Evolutionary conservation across 2,888 invertebrate species (phyloP).

Genomic region (Leptarthrus brevirostris): DNA sequence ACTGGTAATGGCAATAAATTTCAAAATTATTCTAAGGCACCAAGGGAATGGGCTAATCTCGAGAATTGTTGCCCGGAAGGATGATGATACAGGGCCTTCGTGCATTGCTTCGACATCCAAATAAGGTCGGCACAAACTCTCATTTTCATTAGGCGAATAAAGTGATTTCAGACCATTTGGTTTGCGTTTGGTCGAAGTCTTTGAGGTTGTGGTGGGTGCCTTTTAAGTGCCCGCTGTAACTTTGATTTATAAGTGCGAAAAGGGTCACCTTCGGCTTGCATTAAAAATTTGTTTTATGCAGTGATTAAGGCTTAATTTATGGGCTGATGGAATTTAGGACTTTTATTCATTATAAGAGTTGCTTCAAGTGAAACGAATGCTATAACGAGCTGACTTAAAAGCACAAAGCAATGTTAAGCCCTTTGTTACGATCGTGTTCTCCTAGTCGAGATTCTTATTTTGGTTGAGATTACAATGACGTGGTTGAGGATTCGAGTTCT

Average conservation of each 20-base stretch:
- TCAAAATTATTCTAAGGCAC: conserved; percentile 42
- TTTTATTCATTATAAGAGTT: background rate
- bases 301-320: conserved; percentile 29
- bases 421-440: too few species aligned
- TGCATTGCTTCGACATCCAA: background rate
- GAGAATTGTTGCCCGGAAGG: conserved; percentile 17
- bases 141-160: conserved; percentile 31
- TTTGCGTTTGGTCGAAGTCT: background rate
- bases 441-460: too few species aligned
- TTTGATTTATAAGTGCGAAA: background rate
- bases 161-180: too few species aligned
- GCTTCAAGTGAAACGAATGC: background rate
- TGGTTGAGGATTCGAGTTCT: too few species aligned
- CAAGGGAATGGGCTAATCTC: conserved; percentile 35
- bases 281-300: conserved; percentile 19
- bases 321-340: background rate
- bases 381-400: conserved; percentile 11
- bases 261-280: too few species aligned
- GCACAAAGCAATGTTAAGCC: background rate
- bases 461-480: too few species aligned
- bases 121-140: conserved; percentile 30
- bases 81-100: background rate
- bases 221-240: background rate
- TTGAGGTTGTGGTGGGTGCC: background rate
- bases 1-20: conserved; percentile 39